Conservation (phyloP, 2,113 vertebrate genomes). For the Caloenas nicobarica region DNA sequence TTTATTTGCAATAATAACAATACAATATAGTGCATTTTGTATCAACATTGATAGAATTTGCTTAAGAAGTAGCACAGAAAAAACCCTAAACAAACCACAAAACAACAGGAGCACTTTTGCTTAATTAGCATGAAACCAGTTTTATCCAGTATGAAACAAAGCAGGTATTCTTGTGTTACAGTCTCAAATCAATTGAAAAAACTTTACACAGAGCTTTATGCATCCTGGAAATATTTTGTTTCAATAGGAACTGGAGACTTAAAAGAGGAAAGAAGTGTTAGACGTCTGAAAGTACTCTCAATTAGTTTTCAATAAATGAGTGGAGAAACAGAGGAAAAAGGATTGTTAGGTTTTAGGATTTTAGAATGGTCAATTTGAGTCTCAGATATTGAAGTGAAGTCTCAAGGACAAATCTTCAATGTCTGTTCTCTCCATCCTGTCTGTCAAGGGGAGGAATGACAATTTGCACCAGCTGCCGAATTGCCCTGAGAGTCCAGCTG, state of each 20-base stretch:
- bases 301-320: background rate
- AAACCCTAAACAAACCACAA: background rate
- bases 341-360: background rate
- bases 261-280: background rate
- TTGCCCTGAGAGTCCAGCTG: background rate
- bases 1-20: background rate
- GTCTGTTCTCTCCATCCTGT: background rate
- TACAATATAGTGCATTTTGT: background rate
- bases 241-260: background rate
- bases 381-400: background rate
- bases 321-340: background rate
- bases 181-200: background rate
- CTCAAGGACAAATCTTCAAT: slow-evolving; percentile 5
- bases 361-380: background rate
- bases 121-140: background rate
- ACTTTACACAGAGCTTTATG: background rate
- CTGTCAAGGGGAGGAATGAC: background rate
- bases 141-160: background rate
- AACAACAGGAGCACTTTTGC: background rate
- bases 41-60: background rate
- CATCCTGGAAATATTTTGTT: background rate
- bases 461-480: slow-evolving; percentile 13
- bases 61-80: background rate
- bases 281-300: background rate
- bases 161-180: background rate